phyloP scores from a whole-genome alignment of 1,140 invertebrate genomes.

The Ceratosolen solmsi region DNA sequence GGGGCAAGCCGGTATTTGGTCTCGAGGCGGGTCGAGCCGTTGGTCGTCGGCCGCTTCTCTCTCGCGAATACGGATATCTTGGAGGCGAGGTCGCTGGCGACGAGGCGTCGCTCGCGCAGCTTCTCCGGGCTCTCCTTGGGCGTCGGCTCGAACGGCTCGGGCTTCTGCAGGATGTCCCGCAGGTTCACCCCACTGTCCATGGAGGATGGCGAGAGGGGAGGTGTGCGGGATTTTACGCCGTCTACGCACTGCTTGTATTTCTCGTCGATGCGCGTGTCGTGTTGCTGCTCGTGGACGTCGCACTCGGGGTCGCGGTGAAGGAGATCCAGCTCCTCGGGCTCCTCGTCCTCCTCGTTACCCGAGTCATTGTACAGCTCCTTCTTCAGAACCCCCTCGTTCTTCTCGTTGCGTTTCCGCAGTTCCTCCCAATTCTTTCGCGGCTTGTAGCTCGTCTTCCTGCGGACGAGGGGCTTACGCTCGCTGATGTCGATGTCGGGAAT shows the following conservation, averaged over 20 bases:
- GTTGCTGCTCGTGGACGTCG: constrained; percentile 1
- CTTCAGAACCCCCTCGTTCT: constrained; percentile 66
- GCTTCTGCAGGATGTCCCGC: constrained; percentile 62
- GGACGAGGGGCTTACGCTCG: constrained; percentile 67
- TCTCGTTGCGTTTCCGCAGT: constrained; percentile 68
- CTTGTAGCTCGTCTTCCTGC: constrained; percentile 72
- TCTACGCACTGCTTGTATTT: constrained; percentile 70
- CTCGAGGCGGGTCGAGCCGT: constrained; percentile 25
- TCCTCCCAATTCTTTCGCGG: constrained; percentile 72
- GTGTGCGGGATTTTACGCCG: constrained; percentile 53
- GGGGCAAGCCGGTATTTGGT: constrained; percentile 52
- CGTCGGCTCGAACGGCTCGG: constrained; percentile 58
- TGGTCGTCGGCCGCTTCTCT: not conserved
- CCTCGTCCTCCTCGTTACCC: constrained; percentile 64
- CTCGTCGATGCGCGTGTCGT: constrained; percentile 66
- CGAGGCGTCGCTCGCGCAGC: constrained; percentile 65
- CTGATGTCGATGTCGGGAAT: constrained; percentile 75
- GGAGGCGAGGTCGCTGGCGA: constrained; percentile 55
- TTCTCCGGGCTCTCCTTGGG: constrained; percentile 68
- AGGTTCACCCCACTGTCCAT: constrained; percentile 44
- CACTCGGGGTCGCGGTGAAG: not conserved
- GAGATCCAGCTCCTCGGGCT: constrained; percentile 32
- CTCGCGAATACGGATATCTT: constrained; percentile 34
- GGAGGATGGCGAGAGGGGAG: constrained; percentile 4
- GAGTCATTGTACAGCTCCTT: constrained; percentile 65